phyloP scores from a whole-genome alignment of 2,797 vertebrate genomes.

The Agapornis canus region DNA sequence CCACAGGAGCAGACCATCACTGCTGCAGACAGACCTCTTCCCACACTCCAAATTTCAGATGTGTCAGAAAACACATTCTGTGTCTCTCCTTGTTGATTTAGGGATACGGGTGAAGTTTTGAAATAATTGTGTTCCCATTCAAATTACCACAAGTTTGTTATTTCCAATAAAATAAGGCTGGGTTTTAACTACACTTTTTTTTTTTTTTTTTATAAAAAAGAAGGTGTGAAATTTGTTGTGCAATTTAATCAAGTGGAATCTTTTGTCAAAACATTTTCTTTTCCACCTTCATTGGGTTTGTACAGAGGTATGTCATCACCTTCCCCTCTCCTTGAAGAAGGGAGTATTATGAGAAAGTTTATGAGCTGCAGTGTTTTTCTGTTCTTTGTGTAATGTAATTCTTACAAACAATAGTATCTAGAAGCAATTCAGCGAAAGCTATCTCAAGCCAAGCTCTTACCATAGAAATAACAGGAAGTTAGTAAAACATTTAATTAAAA shows the following conservation, averaged over 20 bases:
- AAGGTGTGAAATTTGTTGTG: background rate
- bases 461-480: conserved; percentile 36
- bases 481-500: conserved; percentile 16
- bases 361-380: background rate
- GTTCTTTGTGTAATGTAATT: conserved; percentile 5
- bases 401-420: conserved; percentile 18
- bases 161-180: background rate
- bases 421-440: background rate
- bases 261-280: background rate
- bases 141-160: background rate
- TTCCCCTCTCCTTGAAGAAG: background rate
- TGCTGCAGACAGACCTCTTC: background rate
- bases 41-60: background rate
- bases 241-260: background rate
- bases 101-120: background rate
- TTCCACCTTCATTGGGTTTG: background rate
- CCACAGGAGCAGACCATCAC: background rate
- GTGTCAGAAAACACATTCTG: background rate
- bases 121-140: background rate
- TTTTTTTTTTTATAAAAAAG: background rate
- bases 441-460: conserved; percentile 15
- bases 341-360: background rate
- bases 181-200: background rate
- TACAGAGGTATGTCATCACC: background rate
- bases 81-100: background rate